These are phyloP conservation scores for Thermophis baileyi DNA, from an alignment of 2,113 vertebrate genomes.

Conservation along the genomic window DNA sequence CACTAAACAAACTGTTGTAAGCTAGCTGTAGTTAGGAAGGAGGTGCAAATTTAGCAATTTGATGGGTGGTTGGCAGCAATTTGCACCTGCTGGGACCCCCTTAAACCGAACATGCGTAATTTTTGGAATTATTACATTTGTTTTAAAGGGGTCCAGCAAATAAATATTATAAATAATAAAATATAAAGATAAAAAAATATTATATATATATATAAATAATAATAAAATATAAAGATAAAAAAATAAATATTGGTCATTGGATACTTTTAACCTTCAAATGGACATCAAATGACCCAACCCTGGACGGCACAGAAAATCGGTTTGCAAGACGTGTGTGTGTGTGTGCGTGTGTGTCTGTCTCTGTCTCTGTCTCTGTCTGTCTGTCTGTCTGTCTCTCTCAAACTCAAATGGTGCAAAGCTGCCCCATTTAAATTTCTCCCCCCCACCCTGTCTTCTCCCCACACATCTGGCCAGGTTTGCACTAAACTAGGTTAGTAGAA, in stretches of 20 bases:
- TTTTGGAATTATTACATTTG: background rate
- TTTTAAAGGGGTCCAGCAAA: background rate
- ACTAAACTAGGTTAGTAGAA: background rate
- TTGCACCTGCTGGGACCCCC: background rate
- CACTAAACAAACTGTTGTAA: background rate
- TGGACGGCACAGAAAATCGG: background rate
- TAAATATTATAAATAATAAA: background rate
- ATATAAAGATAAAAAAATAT: too few relatives aligned
- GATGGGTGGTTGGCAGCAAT: background rate
- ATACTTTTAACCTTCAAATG: background rate
- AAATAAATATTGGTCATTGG: background rate
- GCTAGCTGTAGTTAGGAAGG: background rate
- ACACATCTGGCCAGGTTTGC: background rate
- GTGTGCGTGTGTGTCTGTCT: too few relatives aligned
- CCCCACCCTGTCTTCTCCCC: background rate
- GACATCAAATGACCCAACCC: background rate
- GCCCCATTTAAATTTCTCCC: background rate
- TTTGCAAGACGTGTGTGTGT: background rate
- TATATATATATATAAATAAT: too few relatives aligned
- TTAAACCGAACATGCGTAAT: rapidly evolving
- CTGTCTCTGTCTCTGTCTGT: too few relatives aligned
- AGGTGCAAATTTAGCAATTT: background rate
- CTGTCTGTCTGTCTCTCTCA: too few relatives aligned
- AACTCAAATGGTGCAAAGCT: too few relatives aligned
- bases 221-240: too few relatives aligned